phyloP scores from a whole-genome alignment of 1,140 invertebrate species.

The Calycopis cecrops region DNA sequence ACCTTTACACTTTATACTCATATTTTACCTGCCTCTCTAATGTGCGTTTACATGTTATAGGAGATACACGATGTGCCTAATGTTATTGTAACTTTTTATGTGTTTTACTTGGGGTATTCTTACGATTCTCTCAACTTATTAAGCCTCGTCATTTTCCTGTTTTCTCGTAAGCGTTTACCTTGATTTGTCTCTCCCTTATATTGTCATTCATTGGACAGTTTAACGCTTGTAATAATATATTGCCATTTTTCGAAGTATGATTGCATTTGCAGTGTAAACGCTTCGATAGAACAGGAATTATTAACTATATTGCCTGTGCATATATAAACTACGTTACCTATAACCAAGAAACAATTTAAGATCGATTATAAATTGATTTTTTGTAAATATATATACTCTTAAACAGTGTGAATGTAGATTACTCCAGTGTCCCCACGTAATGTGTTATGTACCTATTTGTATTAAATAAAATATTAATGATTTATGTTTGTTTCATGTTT shows the following conservation, averaged over 20 bases:
- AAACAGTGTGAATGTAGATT: slow-evolving; percentile 19
- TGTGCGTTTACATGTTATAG: background rate
- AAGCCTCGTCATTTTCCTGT: no score
- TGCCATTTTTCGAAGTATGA: no score
- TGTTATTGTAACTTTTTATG: background rate
- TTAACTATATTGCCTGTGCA: background rate
- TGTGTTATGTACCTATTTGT: slow-evolving; percentile 43
- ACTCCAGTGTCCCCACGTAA: slow-evolving; percentile 46
- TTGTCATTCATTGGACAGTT: no score
- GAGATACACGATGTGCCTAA: slow-evolving; percentile 9
- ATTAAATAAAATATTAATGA: slow-evolving; percentile 35
- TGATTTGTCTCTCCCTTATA: no score
- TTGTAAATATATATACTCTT: slow-evolving; percentile 14
- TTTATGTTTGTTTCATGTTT: slow-evolving; percentile 8
- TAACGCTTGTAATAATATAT: no score
- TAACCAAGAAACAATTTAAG: slow-evolving; percentile 4
- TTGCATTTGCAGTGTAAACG: no score
- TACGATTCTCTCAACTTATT: no score
- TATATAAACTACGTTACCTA: slow-evolving; percentile 7
- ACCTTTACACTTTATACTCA: slow-evolving; percentile 10
- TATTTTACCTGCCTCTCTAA: slow-evolving; percentile 8
- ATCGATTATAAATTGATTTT: background rate
- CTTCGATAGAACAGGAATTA: no score
- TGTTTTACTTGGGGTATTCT: slow-evolving; percentile 4
- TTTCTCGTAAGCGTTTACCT: no score